These are phyloP conservation scores for Microcebus lehilahytsara DNA, from an alignment of 2,113 vertebrate genomes.

Conservation along the genomic window DNA sequence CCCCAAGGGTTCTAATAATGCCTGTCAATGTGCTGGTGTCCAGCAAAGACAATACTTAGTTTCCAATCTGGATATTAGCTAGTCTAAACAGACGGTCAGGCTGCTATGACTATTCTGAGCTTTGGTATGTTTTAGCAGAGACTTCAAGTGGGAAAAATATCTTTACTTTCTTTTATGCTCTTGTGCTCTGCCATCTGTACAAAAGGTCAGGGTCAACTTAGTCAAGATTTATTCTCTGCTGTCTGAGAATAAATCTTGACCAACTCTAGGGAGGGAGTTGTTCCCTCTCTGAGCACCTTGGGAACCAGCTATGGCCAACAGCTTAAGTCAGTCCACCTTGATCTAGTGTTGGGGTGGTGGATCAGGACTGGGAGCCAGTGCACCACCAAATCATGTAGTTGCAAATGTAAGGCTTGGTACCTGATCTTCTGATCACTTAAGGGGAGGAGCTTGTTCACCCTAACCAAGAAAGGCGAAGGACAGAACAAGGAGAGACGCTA, in stretches of 20 bases:
- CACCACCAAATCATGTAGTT: background rate
- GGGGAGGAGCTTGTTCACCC: accelerated
- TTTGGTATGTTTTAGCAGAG: background rate
- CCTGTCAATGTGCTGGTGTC: background rate
- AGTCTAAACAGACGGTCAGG: background rate
- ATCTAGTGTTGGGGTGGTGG: background rate
- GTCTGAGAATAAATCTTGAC: background rate
- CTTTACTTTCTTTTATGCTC: background rate
- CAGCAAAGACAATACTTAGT: background rate
- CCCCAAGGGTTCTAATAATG: background rate
- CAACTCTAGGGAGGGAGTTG: too few relatives aligned
- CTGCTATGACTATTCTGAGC: background rate
- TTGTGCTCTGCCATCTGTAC: background rate
- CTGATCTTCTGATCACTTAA: background rate
- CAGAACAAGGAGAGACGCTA: background rate
- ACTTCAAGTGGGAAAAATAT: background rate
- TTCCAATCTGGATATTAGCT: background rate
- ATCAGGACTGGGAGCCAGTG: background rate
- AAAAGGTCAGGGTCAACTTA: background rate
- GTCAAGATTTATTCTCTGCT: background rate
- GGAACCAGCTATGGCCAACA: background rate
- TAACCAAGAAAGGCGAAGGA: background rate
- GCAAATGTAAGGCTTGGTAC: background rate
- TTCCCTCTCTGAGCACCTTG: background rate
- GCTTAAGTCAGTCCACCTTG: background rate